Evolutionary conservation across 1,140 invertebrate species (phyloP), one percentile per base, ranked within the genome.

Genomic region (Potamilus streckersoni): DNA sequence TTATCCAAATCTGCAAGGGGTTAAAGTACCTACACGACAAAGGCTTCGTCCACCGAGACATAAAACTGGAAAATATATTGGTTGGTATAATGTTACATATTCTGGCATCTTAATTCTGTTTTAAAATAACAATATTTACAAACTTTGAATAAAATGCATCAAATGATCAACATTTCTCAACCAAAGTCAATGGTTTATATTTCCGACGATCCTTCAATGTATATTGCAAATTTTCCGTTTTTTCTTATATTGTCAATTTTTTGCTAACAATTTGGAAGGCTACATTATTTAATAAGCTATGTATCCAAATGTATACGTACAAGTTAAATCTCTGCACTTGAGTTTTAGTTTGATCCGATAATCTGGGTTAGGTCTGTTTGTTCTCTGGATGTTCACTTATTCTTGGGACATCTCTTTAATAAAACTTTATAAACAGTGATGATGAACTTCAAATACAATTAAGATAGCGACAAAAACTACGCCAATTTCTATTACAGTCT

Each of bases 21-120:
- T 55, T 89, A 12, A 63, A 74, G 3, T 89, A 84, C 64, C 76
- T 89, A 0, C 87, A 89, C 68, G 38, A 76, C 0, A 85, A 83
- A 65, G 76, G 79, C 61, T 78, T 87, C 56, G 84, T 88, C 8
- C 87, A 89, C 62, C 69, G 87, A 31, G 87, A 89, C 61, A 72
- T 89, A 19, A 89, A 88, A 62, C 78, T 84, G 14, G 86, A 89
- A 59, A 89, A 89, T 77, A 77, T 89, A 62, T 38, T 89, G 81
- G 86, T 89, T 82, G 70, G 83, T 79, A 15, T 68, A 1, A 12
- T 6, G 49, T 49, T 62, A n/a, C 15, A 74, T 71, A 14, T 67
- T 11, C 23, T 67, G 56, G 14, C 67, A 17, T 55, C 13, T 17
- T 68, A 17, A 68, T 59, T 55, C 38, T 68, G n/a, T 31, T 27